A percentile compares a stretch with the other conserved stretches of the same genome.
These are phyloP conservation scores for Noctua janthe DNA, from an alignment of 2,888 invertebrate genomes.

Conservation along the genomic window DNA sequence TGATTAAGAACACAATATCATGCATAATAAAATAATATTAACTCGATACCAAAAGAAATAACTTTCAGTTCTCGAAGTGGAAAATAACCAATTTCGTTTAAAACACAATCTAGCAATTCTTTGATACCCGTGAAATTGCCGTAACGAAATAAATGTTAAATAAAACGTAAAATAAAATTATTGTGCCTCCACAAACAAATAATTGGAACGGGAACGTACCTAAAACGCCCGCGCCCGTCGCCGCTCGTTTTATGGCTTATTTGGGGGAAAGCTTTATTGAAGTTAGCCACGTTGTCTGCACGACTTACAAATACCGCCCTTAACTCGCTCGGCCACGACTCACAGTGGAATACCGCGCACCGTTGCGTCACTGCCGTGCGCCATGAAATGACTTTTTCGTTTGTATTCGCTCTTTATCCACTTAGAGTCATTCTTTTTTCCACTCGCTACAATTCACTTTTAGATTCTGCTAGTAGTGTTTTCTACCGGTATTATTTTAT, in stretches of 20 bases:
- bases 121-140: slow-evolving; percentile 91
- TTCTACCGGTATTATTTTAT: slow-evolving; percentile 83
- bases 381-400: slow-evolving; percentile 90
- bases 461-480: slow-evolving; percentile 84
- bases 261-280: slow-evolving; percentile 90
- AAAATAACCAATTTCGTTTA: slow-evolving; percentile 90
- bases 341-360: slow-evolving; percentile 70
- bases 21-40: slow-evolving; percentile 88
- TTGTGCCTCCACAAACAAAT: slow-evolving; percentile 90
- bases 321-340: slow-evolving; percentile 74
- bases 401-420: slow-evolving; percentile 90
- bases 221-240: slow-evolving; percentile 86
- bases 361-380: slow-evolving; percentile 85
- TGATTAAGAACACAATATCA: slow-evolving; percentile 84
- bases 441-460: slow-evolving; percentile 90
- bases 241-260: slow-evolving; percentile 90
- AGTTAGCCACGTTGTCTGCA: slow-evolving; percentile 86
- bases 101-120: slow-evolving; percentile 90
- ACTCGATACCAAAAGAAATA: slow-evolving; percentile 81
- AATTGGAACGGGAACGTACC: slow-evolving; percentile 88
- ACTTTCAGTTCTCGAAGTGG: slow-evolving; percentile 85
- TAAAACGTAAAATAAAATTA: slow-evolving; percentile 91
- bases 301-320: slow-evolving; percentile 79
- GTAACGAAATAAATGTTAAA: slow-evolving; percentile 91
- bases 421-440: slow-evolving; percentile 89